Conservation (phyloP, 1,140 invertebrate species). For the Drosophila elegans region DNA sequence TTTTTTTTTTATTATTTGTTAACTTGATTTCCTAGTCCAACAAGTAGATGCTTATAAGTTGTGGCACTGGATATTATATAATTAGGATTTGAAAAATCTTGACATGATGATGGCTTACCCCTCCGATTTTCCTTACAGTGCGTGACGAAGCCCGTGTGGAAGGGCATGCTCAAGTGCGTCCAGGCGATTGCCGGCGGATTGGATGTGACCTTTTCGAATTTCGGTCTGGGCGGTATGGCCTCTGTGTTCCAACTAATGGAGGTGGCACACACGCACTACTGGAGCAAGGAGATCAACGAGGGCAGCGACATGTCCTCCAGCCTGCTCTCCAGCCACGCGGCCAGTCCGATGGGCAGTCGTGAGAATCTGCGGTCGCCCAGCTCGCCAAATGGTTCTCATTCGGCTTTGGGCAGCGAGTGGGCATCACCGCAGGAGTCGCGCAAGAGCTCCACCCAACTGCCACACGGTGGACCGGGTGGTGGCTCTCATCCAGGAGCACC, state of each 20-base stretch:
- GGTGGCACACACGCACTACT: slow-evolving; percentile 99
- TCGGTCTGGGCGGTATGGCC: slow-evolving; percentile 98
- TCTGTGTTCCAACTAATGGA: slow-evolving; percentile 98
- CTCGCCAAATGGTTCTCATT: slow-evolving; percentile 75
- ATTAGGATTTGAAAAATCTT: neutral
- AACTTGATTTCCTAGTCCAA: too few relatives aligned
- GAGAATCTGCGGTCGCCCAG: slow-evolving; percentile 89
- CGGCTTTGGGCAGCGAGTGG: slow-evolving; percentile 78
- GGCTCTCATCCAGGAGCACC: slow-evolving; percentile 11
- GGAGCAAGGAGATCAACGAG: slow-evolving; percentile 94
- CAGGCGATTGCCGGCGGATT: slow-evolving; percentile 95
- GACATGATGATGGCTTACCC: neutral
- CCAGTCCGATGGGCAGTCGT: slow-evolving; percentile 91
- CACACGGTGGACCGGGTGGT: slow-evolving; percentile 2
- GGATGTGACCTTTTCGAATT: slow-evolving; percentile 96
- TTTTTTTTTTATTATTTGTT: too few relatives aligned
- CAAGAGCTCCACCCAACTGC: slow-evolving; percentile 78
- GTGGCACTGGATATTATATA: neutral
- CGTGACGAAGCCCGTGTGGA: slow-evolving; percentile 95
- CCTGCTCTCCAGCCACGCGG: slow-evolving; percentile 84
- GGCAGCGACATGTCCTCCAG: slow-evolving; percentile 85
- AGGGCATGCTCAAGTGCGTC: slow-evolving; percentile 97
- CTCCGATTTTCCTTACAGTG: slow-evolving; percentile 87
- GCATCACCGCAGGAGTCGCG: slow-evolving; percentile 84
- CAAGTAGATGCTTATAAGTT: too few relatives aligned